Conservation (phyloP, 37 sponge, comb jelly and placozoan genomes). For the Eunapius fragilis region DNA sequence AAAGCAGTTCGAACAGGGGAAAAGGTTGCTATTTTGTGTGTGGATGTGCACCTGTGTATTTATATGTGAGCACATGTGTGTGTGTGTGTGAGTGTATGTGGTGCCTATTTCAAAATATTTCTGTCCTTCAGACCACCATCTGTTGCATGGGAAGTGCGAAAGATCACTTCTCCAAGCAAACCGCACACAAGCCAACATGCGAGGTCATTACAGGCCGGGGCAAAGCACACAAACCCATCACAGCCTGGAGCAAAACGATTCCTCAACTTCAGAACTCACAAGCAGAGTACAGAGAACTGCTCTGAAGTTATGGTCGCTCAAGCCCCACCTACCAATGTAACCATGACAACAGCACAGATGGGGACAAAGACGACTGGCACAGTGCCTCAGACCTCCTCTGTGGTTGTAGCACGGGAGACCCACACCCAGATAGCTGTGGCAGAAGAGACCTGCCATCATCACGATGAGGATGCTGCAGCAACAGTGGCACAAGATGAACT, state of each 20-base stretch:
- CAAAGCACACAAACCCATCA: neutral
- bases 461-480: neutral
- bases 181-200: neutral
- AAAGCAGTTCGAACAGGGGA: conserved; percentile 42
- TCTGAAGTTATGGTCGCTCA: neutral
- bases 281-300: neutral
- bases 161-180: conserved; percentile 43
- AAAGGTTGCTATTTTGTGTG: neutral
- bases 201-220: neutral
- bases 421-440: neutral
- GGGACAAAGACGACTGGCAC: neutral
- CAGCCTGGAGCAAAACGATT: neutral
- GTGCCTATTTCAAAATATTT: neutral
- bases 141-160: conserved; percentile 79
- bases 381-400: too few species aligned
- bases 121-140: conserved; percentile 42
- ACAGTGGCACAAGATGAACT: neutral
- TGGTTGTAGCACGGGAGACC: neutral
- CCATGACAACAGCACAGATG: neutral
- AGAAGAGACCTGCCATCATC: neutral
- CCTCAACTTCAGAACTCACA: neutral
- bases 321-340: neutral
- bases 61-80: neutral
- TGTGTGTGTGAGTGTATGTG: too few species aligned
- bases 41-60: neutral